These are phyloP conservation scores for Hydroisotoma schaefferi DNA, from an alignment of 2,888 invertebrate genomes.

Conservation along the genomic window DNA sequence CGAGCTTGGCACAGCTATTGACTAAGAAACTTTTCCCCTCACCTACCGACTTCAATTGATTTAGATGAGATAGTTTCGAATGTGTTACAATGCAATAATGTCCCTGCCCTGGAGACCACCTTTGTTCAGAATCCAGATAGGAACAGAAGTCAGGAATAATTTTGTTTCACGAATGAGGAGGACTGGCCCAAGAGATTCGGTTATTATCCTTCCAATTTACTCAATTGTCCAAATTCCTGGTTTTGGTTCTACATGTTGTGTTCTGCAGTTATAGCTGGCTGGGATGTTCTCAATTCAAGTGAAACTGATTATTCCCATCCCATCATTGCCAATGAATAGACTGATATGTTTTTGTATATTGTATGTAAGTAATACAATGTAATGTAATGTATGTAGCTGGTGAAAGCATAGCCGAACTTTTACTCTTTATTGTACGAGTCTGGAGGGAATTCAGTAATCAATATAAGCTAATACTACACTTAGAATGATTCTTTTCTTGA, in stretches of 20 bases:
- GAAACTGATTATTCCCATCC: too few species aligned
- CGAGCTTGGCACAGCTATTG: too few species aligned
- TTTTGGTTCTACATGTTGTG: neutral
- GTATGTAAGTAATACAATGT: too few species aligned
- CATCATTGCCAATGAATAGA: too few species aligned
- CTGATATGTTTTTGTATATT: too few species aligned
- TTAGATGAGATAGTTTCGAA: slow-evolving; percentile 1
- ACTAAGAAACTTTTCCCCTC: too few species aligned
- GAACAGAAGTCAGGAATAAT: slow-evolving; percentile 11
- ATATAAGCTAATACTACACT: neutral
- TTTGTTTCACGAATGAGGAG: slow-evolving; percentile 18
- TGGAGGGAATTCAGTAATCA: slow-evolving; percentile 3
- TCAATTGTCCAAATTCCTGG: slow-evolving; percentile 28
- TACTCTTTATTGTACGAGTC: too few species aligned
- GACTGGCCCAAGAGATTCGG: slow-evolving; percentile 45
- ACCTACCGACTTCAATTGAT: neutral
- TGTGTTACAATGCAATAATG: neutral
- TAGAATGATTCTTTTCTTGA: neutral
- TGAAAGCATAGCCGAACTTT: too few species aligned
- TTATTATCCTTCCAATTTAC: slow-evolving; percentile 47
- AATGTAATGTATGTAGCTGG: too few species aligned
- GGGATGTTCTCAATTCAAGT: too few species aligned
- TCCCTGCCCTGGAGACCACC: too few species aligned
- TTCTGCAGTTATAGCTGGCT: neutral
- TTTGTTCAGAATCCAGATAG: neutral